A percentile compares a stretch with the other conserved stretches of the same genome.
Conservation (phyloP, 2,113 vertebrate genomes). For the Neomonachus schauinslandi region DNA sequence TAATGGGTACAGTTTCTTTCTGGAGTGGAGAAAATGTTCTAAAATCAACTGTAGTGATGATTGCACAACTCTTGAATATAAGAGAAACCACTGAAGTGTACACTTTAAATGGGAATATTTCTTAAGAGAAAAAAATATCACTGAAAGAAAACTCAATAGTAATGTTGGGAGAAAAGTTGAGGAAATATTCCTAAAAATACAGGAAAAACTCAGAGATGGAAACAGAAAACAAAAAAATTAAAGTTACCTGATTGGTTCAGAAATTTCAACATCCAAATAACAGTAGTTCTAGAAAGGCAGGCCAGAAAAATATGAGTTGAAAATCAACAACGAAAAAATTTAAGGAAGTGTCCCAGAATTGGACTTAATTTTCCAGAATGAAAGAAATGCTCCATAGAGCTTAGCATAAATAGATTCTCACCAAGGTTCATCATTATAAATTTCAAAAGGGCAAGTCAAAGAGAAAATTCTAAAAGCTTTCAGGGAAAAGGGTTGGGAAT, state of each 20-base stretch:
- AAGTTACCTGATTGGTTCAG: neutral
- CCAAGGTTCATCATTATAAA: neutral
- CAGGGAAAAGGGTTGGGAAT: neutral
- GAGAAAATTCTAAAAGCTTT: slow-evolving; percentile 25
- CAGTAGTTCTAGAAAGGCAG: neutral
- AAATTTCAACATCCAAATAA: neutral
- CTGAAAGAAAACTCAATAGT: neutral
- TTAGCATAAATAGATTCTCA: slow-evolving; percentile 4
- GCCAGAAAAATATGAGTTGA: neutral
- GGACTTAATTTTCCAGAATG: neutral
- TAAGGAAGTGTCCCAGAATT: slow-evolving; percentile 11
- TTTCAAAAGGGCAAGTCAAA: slow-evolving; percentile 49
- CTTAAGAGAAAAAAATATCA: neutral
- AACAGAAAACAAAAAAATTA: neutral
- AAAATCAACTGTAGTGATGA: neutral
- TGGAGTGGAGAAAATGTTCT: neutral
- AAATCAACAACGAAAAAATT: slow-evolving; percentile 17
- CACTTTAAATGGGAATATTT: neutral
- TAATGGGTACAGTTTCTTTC: neutral
- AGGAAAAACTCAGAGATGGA: neutral
- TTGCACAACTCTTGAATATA: neutral
- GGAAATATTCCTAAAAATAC: neutral
- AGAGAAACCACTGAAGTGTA: neutral
- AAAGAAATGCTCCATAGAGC: neutral
- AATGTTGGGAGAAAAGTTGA: neutral